Evolutionary conservation across 2,888 invertebrate genomes (phyloP), one percentile per base, ranked within the genome.

Genomic region (Oligia latruncula): DNA sequence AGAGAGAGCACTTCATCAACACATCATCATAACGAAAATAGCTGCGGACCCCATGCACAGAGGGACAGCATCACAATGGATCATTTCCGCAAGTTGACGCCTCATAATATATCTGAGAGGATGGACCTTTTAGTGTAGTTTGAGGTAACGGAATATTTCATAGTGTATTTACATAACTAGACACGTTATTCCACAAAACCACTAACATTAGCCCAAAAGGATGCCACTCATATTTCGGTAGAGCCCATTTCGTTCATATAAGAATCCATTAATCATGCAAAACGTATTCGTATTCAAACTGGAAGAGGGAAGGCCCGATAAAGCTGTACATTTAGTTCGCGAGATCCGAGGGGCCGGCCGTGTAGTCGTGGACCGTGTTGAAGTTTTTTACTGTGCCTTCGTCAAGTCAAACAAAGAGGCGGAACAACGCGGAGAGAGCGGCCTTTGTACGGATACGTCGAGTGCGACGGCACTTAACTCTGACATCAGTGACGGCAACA

Each of bases 401-500:
- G 93, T 94, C 94, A 94, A 94, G 92, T 92, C 94, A 95, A 95
- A 96, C 96, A 96, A 96, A 96, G 95, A 95, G 92, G 94, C 95
- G 94, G 95, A 95, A 96, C 96, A 96, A 96, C 95, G 95, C 94
- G 92, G 95, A 94, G 95, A 96, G 96, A 95, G 95, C 93, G 91
- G 95, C 94, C 94, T 96, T 96, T 96, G 95, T 95, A 93, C 91
- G 92, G 94, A 93, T 93, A 94, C 92, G 93, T 93, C 88, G 93
- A 94, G 94, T 92, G 92, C 93, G 93, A 91, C 93, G 93, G 91
- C 95, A 96, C 96, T 96, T 95, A 95, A 92, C 95, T 94, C 93
- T 93, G 94, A 95, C 95, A 94, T 94, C 94, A 91, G 91, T 91
- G 93, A 91, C 91, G 91, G 90, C 89, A 91, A 91, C 93, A 91